These are phyloP conservation scores for Diadumene lineata DNA, from an alignment of 92 coral and sea anemone genomes.

Conservation along the genomic window DNA sequence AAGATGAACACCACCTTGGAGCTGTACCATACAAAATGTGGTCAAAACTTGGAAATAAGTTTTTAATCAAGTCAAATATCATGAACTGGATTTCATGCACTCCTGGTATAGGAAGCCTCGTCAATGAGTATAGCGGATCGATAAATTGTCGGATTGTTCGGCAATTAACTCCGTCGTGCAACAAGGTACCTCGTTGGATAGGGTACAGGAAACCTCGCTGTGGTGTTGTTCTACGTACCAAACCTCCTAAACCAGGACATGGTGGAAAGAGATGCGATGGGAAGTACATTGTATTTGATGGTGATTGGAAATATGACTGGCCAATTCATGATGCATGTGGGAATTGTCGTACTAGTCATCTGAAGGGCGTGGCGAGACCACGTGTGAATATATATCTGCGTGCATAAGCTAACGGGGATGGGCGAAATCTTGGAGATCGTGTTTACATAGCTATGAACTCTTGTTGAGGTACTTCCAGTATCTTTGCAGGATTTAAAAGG, in stretches of 20 bases:
- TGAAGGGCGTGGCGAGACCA: constrained; percentile 58
- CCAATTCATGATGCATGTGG: constrained; percentile 75
- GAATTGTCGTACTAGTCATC: not conserved
- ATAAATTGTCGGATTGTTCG: constrained; percentile 23
- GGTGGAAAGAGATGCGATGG: not conserved
- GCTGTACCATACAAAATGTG: constrained; percentile 55
- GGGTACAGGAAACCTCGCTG: not conserved
- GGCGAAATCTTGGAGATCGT: not conserved
- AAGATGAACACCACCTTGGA: constrained; percentile 35
- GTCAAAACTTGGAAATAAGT: constrained; percentile 45
- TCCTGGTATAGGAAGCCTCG: constrained; percentile 38
- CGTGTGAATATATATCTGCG: constrained; percentile 72
- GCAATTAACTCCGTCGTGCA: constrained; percentile 11
- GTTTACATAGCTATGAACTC: no score
- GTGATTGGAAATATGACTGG: constrained; percentile 19
- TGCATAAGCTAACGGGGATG: not conserved
- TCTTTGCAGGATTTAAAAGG: no score
- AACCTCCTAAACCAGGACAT: constrained; percentile 6
- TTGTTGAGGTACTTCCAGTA: no score
- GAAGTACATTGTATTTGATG: constrained; percentile 40
- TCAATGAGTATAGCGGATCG: constrained; percentile 14
- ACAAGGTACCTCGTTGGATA: not conserved
- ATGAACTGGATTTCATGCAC: constrained; percentile 61
- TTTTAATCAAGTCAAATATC: constrained; percentile 67
- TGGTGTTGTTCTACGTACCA: not conserved